Base-by-base conservation (phyloP, 92 coral and sea anemone species). In the Umimayanthus chanpuru region DNA sequence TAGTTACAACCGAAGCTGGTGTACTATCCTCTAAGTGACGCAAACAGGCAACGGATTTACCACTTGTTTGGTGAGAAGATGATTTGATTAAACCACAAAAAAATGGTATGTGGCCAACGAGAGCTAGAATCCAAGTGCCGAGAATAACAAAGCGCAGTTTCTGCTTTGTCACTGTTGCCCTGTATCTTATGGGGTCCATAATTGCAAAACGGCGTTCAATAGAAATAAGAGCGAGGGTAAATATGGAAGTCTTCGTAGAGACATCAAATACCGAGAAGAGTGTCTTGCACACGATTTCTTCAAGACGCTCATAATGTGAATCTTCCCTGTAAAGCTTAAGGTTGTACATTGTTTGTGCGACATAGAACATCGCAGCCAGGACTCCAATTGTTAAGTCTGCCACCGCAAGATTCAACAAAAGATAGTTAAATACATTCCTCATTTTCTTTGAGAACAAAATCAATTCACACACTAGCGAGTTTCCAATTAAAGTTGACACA, bases 161-260 rank as follows among this genome's bases (percentile, higher is more conserved):
- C 5, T 74, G 23, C 21, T 39, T 39, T 5, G 79, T 74, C 79
- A 74, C 39, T 36, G 79, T 38, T 16, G 50, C 79, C 49, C 79
- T 74, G 79, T 74, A 43, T 10, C 30, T 74, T 39, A 74, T 74
- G 50, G 79, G 79, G 5, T 74, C 12, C 79, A 74, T 39, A 74
- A 74, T 74, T 39, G 79, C 79, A 39, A 74, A 74, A 38, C 79
- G 79, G 79, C 79, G 79, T 74, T 74, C 79, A 74, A 74, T 14
- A 15, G 79, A 38, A 74, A 74, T 74, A 11, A 39, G 47, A 6
- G 50, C 79, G 12, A 74, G 79, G 18, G 79, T 74, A 21, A 39
- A 9, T 5, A 14, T 74, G 12, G 79, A 38, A 74, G n/a, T 38
- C 5, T 18, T 36, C 12, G 79, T 74, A 25, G 79, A 74, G 79